phyloP scores from a whole-genome alignment of 2,113 vertebrate genomes.

The Xyliphius kryptos region DNA sequence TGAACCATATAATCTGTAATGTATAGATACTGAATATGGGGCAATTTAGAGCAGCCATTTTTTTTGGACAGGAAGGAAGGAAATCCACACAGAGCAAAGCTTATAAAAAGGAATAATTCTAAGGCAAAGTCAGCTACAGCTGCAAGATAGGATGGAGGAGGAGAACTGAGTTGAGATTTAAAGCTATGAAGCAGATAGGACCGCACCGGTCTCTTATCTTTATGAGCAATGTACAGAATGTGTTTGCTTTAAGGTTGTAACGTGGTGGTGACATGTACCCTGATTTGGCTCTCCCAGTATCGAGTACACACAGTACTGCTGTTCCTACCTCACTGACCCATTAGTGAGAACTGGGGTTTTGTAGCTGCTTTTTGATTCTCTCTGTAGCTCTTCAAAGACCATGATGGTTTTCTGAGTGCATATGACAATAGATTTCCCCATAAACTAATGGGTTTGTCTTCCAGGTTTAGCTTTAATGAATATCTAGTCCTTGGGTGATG shows the following conservation, averaged over 20 bases:
- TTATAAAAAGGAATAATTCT: too few relatives aligned
- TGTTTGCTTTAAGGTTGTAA: conserved; percentile 17
- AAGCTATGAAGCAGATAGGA: background rate
- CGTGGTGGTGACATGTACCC: background rate
- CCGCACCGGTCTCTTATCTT: background rate
- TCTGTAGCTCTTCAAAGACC: conserved; percentile 5
- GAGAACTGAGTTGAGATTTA: too few relatives aligned
- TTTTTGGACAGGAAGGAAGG: too few relatives aligned
- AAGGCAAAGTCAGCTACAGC: too few relatives aligned
- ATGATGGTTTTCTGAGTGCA: background rate
- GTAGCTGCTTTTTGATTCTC: conserved; percentile 11
- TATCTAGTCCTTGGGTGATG: conserved; percentile 1
- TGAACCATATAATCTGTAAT: too few relatives aligned
- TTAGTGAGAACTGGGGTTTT: conserved; percentile 19
- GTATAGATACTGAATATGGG: too few relatives aligned
- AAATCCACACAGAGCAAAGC: too few relatives aligned
- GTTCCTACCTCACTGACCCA: conserved; percentile 7
- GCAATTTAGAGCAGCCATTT: too few relatives aligned
- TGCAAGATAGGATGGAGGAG: too few relatives aligned
- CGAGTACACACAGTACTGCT: conserved; percentile 31
- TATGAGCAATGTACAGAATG: background rate
- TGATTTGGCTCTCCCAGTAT: background rate
- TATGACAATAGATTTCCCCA: background rate
- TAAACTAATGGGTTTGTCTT: conserved; percentile 12
- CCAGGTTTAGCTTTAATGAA: conserved; percentile 9